Percentiles rank a stretch among this genome's conserved stretches.
Evolutionary conservation across 1,140 invertebrate genomes (phyloP).

Genomic region (Drosophila tsacasi): DNA sequence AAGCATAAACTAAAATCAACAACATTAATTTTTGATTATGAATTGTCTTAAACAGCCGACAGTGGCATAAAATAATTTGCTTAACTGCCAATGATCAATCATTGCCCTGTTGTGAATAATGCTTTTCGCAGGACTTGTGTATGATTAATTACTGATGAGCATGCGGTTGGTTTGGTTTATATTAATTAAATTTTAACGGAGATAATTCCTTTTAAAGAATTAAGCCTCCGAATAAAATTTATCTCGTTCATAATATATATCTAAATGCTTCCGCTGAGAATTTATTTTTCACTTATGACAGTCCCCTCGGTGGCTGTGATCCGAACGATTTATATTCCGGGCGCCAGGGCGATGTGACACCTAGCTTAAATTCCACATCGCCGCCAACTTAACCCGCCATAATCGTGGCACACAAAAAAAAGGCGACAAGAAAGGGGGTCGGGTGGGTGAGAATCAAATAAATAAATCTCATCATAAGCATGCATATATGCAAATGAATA

Average conservation of each 20-base stretch:
- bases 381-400: constrained; percentile 14
- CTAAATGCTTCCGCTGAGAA: neutral
- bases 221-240: neutral
- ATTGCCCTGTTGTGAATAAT: neutral
- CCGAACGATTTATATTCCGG: constrained; percentile 1
- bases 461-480: constrained; percentile 58
- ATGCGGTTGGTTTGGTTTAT: neutral
- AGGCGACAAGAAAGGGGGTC: neutral
- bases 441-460: constrained; percentile 18
- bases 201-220: constrained; percentile 3
- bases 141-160: constrained; percentile 12
- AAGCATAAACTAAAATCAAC: neutral
- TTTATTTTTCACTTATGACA: constrained; percentile 6
- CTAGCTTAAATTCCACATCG: constrained; percentile 12
- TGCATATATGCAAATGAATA: constrained; percentile 62
- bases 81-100: constrained; percentile 14
- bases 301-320: neutral
- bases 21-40: neutral
- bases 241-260: neutral
- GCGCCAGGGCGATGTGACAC: constrained; percentile 5
- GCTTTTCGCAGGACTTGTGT: neutral
- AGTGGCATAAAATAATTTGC: neutral
- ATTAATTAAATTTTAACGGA: constrained; percentile 27
- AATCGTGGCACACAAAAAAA: neutral
- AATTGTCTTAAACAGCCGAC: neutral